A percentile compares a stretch with the other conserved stretches of the same genome.
phyloP scores from a whole-genome alignment of 2,888 invertebrate genomes.

The Tethea ocularis region DNA sequence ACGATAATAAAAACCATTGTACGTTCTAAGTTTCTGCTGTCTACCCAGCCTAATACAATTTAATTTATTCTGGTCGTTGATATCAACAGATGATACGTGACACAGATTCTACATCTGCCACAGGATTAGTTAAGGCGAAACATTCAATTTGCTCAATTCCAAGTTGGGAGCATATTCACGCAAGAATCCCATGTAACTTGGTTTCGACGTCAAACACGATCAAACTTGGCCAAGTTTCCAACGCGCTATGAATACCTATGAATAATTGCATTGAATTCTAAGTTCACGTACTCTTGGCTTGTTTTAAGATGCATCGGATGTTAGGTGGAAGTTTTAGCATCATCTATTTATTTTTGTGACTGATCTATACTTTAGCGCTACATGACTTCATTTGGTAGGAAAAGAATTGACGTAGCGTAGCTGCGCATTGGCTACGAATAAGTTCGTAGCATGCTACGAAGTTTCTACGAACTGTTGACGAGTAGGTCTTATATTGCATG shows the following conservation, averaged over 20 bases:
- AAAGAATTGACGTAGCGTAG: neutral
- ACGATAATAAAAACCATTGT: too few relatives aligned
- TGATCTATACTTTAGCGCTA: neutral
- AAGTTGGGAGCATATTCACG: constrained; percentile 17
- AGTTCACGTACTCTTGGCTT: constrained; percentile 17
- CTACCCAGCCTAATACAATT: neutral
- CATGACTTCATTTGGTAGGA: neutral
- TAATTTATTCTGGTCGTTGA: neutral
- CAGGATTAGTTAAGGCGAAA: constrained; percentile 16
- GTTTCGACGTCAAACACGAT: constrained; percentile 42
- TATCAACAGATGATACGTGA: neutral
- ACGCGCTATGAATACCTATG: constrained; percentile 38
- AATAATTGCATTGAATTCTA: constrained; percentile 41
- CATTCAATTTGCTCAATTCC: constrained; percentile 19
- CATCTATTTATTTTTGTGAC: neutral
- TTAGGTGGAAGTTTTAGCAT: neutral
- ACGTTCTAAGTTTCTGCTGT: too few relatives aligned
- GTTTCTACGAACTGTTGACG: neutral
- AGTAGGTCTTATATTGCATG: neutral
- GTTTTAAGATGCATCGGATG: neutral
- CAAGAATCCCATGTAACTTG: constrained; percentile 20
- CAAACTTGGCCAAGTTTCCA: constrained; percentile 38
- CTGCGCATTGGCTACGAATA: neutral
- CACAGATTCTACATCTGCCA: neutral
- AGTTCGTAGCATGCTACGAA: constrained; percentile 1